Percentiles rank a stretch among this genome's conserved stretches.
These are phyloP conservation scores for Diabrotica balteata DNA, from an alignment of 2,888 invertebrate species.

Conservation along the genomic window DNA sequence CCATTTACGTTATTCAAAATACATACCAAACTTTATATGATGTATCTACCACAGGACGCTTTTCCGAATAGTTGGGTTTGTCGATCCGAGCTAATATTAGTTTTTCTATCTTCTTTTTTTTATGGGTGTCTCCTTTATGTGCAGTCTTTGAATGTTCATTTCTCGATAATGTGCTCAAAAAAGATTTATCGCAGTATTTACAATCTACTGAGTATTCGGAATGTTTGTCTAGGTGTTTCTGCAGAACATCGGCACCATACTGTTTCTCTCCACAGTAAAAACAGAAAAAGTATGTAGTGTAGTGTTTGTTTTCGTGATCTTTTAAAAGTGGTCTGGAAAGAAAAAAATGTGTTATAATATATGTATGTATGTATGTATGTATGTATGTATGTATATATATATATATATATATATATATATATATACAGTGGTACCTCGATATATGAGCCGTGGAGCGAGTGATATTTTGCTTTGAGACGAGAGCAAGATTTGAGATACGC, in stretches of 20 bases:
- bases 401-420: too few relatives aligned
- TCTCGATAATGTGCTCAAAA: conserved; percentile 25
- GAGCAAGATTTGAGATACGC: too few relatives aligned
- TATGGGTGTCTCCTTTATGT: conserved; percentile 21
- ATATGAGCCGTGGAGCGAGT: too few relatives aligned
- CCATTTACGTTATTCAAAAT: too few relatives aligned
- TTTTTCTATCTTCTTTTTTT: conserved; percentile 16
- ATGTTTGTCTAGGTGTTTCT: conserved; percentile 37
- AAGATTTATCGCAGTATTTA: conserved; percentile 39
- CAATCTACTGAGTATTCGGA: conserved; percentile 36
- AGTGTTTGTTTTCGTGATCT: conserved; percentile 29
- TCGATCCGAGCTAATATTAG: conserved; percentile 29
- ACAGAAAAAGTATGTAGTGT: conserved; percentile 32
- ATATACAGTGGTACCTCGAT: too few relatives aligned
- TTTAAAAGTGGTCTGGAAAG: conserved; percentile 34
- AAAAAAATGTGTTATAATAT: too few relatives aligned
- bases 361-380: too few relatives aligned
- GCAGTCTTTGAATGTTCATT: conserved; percentile 26
- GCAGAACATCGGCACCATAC: conserved; percentile 25
- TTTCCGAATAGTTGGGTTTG: background rate
- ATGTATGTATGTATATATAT: too few relatives aligned
- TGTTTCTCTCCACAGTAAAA: conserved; percentile 33
- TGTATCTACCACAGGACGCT: too few relatives aligned
- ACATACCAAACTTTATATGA: too few relatives aligned
- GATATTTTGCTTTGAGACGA: too few relatives aligned